Base-by-base conservation (phyloP, 1,140 invertebrate genomes). In the Zaprionus davidi region DNA sequence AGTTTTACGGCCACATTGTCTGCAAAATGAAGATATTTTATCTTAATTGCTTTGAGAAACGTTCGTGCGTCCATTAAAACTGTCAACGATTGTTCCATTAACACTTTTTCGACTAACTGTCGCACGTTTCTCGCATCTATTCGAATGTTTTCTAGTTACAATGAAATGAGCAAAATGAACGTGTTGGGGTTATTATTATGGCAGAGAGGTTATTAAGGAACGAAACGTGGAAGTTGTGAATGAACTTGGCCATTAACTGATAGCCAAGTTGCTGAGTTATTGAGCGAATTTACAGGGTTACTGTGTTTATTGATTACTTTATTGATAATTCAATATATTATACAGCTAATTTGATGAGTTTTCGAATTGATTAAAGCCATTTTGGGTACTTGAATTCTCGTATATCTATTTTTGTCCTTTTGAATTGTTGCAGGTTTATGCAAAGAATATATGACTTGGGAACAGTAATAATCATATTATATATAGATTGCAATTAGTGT, bases 101-200 rank as follows among this genome's bases (percentile, higher is more conserved):
- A 76, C 73, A 65, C 60, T 71, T 59, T 68, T 68, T 71, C 20
- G 36, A 44, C 55, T 53, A 76, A 76, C 58, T 76, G 68, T 76
- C 73, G 34, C 53, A 76, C 59, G 68, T 71, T 64, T 44, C 46
- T 64, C 13, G 28, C 49, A 69, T 58, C 38, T 56, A 24, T 26
- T 28, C 20, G 26, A 62, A 38, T 41, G 44, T 41, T 26, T 24
- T 24, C 12, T 46, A 49, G 46, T 59, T 34, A 49, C 17, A 6
- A 5, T 44, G n/a, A 31, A 58, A 36, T 24, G 34, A 4, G 2
- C 2, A 11, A 51, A 51, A 66, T 28, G 20, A 46, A 67, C 38
- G 36, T 31, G 46, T 51, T 24, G 46, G 46, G 46, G 41, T 46
- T 46, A 46, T 46, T 17, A 46, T 46, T 46, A 46, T 46, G 3